Conservation (phyloP, 2,888 invertebrate species). For the Nomada hirtipes region DNA sequence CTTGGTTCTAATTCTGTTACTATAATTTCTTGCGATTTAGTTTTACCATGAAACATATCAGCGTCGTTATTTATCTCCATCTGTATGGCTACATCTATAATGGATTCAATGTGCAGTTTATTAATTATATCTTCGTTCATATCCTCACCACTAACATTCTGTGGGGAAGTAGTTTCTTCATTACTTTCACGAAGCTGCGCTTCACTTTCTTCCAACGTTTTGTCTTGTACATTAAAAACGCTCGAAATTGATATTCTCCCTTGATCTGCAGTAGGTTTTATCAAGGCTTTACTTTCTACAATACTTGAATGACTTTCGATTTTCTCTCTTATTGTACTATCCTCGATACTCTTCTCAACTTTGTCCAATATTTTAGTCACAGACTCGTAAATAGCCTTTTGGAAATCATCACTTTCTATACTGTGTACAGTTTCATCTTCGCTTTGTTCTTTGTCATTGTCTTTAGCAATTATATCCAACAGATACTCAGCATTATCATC, state of each 20-base stretch:
- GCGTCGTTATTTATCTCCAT: slow-evolving; percentile 50
- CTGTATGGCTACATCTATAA: slow-evolving; percentile 24
- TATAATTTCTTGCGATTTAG: slow-evolving; percentile 50
- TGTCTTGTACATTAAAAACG: slow-evolving; percentile 11
- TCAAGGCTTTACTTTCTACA: slow-evolving; percentile 40
- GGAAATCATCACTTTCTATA: slow-evolving; percentile 51
- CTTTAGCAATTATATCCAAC: slow-evolving; percentile 69
- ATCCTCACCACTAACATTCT: slow-evolving; percentile 12
- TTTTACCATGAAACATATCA: neutral
- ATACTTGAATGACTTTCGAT: slow-evolving; percentile 20
- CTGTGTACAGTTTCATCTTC: slow-evolving; percentile 40
- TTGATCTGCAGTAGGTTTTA: slow-evolving; percentile 16
- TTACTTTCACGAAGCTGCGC: neutral
- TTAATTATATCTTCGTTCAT: slow-evolving; percentile 15
- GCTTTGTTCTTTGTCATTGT: slow-evolving; percentile 56
- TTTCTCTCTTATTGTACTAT: slow-evolving; percentile 38
- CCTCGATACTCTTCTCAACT: slow-evolving; percentile 56
- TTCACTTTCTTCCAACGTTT: neutral
- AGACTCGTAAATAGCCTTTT: slow-evolving; percentile 59
- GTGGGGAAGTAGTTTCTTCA: slow-evolving; percentile 8
- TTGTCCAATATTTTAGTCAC: slow-evolving; percentile 62
- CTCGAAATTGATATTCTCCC: slow-evolving; percentile 22
- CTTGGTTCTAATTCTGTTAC: slow-evolving; percentile 63
- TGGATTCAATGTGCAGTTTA: slow-evolving; percentile 15
- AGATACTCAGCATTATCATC: slow-evolving; percentile 72